These are phyloP conservation scores for Sylvicapra grimmia DNA, from an alignment of 2,113 vertebrate genomes.

Conservation along the genomic window DNA sequence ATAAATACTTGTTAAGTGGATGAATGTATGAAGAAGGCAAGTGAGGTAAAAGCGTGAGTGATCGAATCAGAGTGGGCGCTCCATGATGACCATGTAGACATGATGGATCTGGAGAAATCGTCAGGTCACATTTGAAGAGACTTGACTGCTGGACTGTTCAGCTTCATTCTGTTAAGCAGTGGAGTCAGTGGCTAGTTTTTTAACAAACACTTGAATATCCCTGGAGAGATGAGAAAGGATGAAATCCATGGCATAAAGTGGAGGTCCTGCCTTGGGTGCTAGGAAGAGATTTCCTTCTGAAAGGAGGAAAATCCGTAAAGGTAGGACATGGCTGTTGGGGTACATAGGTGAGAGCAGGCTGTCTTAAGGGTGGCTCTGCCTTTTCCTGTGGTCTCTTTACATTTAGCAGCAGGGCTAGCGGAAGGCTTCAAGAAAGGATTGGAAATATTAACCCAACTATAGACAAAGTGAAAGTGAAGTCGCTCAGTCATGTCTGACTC, in stretches of 20 bases:
- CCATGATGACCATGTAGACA: not conserved
- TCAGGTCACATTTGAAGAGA: not conserved
- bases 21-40: not conserved
- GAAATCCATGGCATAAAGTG: rapidly evolving
- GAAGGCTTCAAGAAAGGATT: not conserved
- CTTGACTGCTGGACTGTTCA: not conserved
- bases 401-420: not conserved
- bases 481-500: not conserved
- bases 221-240: not conserved
- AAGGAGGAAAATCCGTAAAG: too few species aligned
- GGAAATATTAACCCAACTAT: not conserved
- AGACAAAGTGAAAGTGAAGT: not conserved
- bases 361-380: not conserved
- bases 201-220: too few species aligned
- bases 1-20: too few species aligned
- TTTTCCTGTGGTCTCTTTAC: not conserved
- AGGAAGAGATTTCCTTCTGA: not conserved
- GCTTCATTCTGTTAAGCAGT: not conserved
- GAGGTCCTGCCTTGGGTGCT: rapidly evolving
- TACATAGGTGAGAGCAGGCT: rapidly evolving
- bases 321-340: rapidly evolving
- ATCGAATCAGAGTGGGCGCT: rapidly evolving
- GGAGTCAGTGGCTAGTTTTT: not conserved
- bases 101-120: not conserved
- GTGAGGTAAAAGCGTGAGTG: not conserved